Evolutionary conservation across 2,797 vertebrate genomes (phyloP).

Genomic region (Poecilia picta): DNA sequence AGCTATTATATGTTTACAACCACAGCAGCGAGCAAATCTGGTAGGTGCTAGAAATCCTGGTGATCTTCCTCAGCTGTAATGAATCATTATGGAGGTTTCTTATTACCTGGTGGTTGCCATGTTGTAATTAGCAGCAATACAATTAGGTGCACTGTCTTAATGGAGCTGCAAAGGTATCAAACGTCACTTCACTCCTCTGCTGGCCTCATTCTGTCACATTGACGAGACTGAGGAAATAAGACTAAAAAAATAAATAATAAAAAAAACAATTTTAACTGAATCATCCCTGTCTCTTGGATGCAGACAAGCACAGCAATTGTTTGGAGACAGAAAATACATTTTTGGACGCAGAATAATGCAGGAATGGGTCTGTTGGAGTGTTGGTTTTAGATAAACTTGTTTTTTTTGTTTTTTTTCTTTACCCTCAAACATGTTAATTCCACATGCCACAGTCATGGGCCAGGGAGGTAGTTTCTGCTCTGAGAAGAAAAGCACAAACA

Average conservation of each 20-base stretch:
- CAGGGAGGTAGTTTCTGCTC: constrained; percentile 52
- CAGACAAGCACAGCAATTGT: background rate
- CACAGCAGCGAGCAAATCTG: constrained; percentile 76
- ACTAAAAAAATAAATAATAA: constrained; percentile 3
- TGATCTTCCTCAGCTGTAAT: constrained; percentile 60
- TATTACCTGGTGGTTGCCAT: constrained; percentile 50
- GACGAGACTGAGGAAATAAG: constrained; percentile 3
- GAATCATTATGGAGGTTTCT: constrained; percentile 64
- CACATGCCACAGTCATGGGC: constrained; percentile 34
- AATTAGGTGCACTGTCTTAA: constrained; percentile 47
- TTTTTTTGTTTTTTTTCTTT: constrained; percentile 5
- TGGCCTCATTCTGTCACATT: constrained; percentile 39
- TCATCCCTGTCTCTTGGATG: background rate
- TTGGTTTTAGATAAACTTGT: constrained; percentile 15
- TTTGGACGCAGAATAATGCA: background rate
- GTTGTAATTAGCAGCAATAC: constrained; percentile 50
- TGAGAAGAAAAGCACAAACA: constrained; percentile 58
- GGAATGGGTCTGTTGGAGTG: background rate
- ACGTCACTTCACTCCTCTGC: constrained; percentile 12
- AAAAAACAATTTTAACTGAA: background rate
- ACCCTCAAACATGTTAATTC: constrained; percentile 26
- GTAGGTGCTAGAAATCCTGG: constrained; percentile 71
- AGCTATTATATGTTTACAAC: constrained; percentile 88
- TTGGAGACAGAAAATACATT: background rate
- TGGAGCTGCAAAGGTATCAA: constrained; percentile 33